Evolutionary conservation across 1,140 invertebrate species (phyloP), one percentile per base, ranked within the genome.

Genomic region (Megalonaias nervosa): DNA sequence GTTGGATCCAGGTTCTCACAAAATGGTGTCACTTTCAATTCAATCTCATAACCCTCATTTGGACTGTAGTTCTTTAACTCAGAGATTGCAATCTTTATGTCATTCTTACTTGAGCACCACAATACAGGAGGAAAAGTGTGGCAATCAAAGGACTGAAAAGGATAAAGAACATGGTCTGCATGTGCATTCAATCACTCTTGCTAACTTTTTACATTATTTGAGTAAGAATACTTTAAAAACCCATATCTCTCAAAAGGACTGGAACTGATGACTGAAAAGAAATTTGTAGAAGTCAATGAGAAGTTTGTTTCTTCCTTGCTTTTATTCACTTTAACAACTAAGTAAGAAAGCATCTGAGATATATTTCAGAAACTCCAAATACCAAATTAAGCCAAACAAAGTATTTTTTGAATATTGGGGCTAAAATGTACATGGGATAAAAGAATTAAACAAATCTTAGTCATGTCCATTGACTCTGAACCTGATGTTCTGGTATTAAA

Each of bases 51-150:
- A 26, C 70, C 73, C 9, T 79, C 67, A 3, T 73, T 78, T 21
- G 67, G 69, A 21, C 62, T 15, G 48, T 84, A 84, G 26, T 75
- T 75, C 48, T 74, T 77, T 26, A 75, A 59, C 60, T 84, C 80
- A 0, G 65, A 71, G 55, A 84, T 79, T 9, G 73, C 75, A 0
- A 84, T 75, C 57, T 81, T 84, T 1, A 84, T 65, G 55, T 81
- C 80, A 58, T 76, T 84, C 68, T 84, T 80, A 57, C 77, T 81
- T 1, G 82, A 80, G 61, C 82, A 84, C 82, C 82, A 84, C 21
- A 84, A 60, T n/a, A 75, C 70, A 11, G 82, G 80, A 0, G 82
- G 82, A 65, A 77, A 81, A 31, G 67, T 81, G 66, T 81, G 77
- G 64, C 82, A 84, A 67, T 81, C 71, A 74, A 83, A 83, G 6